phyloP scores from a whole-genome alignment of 2,888 invertebrate genomes.

The Fissipunctia ypsillon region DNA sequence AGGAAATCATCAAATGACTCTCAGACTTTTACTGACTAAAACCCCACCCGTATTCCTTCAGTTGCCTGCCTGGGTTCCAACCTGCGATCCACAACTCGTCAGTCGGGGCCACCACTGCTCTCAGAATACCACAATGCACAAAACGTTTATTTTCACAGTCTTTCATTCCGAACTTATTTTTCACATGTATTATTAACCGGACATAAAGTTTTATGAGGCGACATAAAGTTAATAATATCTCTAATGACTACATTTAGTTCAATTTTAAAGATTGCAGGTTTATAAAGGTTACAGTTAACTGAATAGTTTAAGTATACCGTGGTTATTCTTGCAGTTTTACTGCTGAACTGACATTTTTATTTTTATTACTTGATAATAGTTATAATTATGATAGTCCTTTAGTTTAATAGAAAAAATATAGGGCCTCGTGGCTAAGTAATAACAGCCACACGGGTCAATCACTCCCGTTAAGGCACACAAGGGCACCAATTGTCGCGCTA shows the following conservation, averaged over 20 bases:
- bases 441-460: no score
- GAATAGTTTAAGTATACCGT: not conserved
- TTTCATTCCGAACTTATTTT: not conserved
- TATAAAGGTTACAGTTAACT: conserved; percentile 7
- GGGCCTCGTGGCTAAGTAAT: no score
- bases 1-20: no score
- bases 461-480: no score
- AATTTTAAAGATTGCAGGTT: conserved; percentile 2
- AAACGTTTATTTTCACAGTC: not conserved
- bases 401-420: no score
- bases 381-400: not conserved
- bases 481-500: no score
- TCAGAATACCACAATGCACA: no score
- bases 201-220: conserved; percentile 8
- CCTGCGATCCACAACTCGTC: no score
- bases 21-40: no score
- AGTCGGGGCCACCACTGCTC: no score
- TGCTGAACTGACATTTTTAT: not conserved
- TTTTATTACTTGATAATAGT: conserved; percentile 23
- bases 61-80: no score
- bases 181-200: not conserved
- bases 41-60: no score
- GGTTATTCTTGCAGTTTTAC: conserved; percentile 7
- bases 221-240: not conserved
- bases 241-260: conserved; percentile 9